Percentiles rank a stretch among this genome's conserved stretches.
These are phyloP conservation scores for Acleris holmiana DNA, from an alignment of 2,888 invertebrate genomes.

Conservation along the genomic window DNA sequence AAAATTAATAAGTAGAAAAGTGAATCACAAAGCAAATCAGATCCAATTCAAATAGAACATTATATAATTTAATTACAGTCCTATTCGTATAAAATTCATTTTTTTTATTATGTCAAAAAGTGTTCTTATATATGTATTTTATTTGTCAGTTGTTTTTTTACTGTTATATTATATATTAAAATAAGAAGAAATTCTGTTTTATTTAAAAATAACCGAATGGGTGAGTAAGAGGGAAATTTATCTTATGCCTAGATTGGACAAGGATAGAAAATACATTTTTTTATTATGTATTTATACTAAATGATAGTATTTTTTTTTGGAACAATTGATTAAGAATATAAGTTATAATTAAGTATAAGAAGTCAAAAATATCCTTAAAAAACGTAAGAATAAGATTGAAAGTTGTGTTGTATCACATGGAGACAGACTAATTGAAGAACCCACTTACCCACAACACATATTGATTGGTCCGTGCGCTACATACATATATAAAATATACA, in stretches of 20 bases:
- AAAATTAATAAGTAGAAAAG: constrained; percentile 32
- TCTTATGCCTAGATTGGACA: too few species aligned
- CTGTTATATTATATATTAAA: constrained; percentile 1
- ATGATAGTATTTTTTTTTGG: background rate
- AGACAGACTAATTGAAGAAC: constrained; percentile 19
- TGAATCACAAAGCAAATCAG: constrained; percentile 35
- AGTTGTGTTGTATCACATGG: constrained; percentile 23
- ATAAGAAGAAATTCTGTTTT: constrained; percentile 1
- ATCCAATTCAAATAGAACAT: constrained; percentile 43
- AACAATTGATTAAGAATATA: constrained; percentile 11
- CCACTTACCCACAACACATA: constrained; percentile 54
- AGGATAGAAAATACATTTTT: too few species aligned
- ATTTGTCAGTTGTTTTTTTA: constrained; percentile 7
- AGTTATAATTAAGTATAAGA: constrained; percentile 27
- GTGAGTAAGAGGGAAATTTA: too few species aligned
- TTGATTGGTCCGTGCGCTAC: constrained; percentile 77
- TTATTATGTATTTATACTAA: background rate
- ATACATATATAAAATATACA: constrained; percentile 73
- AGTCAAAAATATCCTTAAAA: constrained; percentile 28
- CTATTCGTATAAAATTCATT: constrained; percentile 31
- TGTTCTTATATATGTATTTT: constrained; percentile 10
- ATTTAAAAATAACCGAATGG: background rate
- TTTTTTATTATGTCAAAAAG: constrained; percentile 20
- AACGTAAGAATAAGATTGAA: constrained; percentile 15
- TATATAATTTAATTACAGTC: constrained; percentile 42